Evolutionary conservation across 2,797 vertebrate genomes (phyloP).

Genomic region (Bradypus variegatus): DNA sequence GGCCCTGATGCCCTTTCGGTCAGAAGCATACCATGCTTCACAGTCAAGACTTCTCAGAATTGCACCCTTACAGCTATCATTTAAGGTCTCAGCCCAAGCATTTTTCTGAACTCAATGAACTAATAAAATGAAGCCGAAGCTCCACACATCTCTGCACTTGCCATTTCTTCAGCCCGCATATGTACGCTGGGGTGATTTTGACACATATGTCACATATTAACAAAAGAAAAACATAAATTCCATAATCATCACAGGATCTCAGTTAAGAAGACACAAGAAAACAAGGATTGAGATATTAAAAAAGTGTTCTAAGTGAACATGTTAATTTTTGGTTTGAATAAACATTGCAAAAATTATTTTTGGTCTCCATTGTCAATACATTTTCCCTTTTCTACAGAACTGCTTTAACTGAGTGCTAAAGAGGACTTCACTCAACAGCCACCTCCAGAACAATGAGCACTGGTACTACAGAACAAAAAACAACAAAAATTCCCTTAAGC

Average conservation of each 20-base stretch:
- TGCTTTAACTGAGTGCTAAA: background rate
- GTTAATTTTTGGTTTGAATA: slow-evolving; percentile 9
- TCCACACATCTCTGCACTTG: background rate
- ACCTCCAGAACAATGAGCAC: background rate
- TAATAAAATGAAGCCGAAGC: background rate
- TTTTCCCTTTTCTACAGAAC: background rate
- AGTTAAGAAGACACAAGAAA: background rate
- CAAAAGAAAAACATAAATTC: slow-evolving; percentile 10
- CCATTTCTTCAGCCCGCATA: background rate
- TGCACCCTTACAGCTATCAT: background rate
- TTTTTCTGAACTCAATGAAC: slow-evolving; percentile 28
- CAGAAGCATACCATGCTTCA: background rate
- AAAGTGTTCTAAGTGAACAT: background rate
- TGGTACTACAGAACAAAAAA: background rate
- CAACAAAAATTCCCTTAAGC: slow-evolving; percentile 36
- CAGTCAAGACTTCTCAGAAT: background rate
- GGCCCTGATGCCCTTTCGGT: background rate
- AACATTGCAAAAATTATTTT: slow-evolving; percentile 1
- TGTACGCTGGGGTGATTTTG: background rate
- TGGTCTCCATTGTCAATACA: background rate
- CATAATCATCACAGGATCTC: background rate
- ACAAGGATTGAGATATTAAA: background rate
- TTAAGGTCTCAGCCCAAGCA: background rate
- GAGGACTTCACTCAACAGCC: background rate
- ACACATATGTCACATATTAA: background rate